Base-by-base conservation (phyloP, 2,888 invertebrate species). In the Rotaria magnacalcarata region DNA sequence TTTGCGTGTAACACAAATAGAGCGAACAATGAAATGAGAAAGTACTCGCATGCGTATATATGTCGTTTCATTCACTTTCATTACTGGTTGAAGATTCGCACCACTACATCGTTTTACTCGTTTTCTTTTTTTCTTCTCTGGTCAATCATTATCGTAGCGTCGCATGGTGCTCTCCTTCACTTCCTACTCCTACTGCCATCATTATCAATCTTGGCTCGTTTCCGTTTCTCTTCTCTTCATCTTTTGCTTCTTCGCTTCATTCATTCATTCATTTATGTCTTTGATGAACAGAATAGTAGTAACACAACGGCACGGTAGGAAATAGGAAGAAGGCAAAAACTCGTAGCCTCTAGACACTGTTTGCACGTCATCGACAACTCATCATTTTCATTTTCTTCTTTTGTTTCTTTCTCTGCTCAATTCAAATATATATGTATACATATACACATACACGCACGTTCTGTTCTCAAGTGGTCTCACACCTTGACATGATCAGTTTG, bases 301-400 rank as follows among this genome's bases (percentile, higher is more conserved):
- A 67, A 67, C 67, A 67, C 67, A 67, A 67, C 67, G 24, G 67
- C 67, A 67, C 67, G 67, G 67, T 67, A 67, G 67, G 67, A 67
- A 67, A 67, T 67, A 27, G 67, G 67, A 67, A 67, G 34, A 67
- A 34, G 27, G 67, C 34, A 67, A 16, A 67, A 67, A 67, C 34
- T 34, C 34, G 2, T 41, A 67, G 27, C 67, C 67, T 67, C 67
- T 67, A 67, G 67, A 34, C 67, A 67, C 34, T 67, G 67, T 34
- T 67, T 67, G 67, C 27, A 67, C 67, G 67, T 67, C 67, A 67
- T 67, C 67, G 34, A 67, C 34, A 16, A 67, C 67, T 67, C 67
- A 67, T 41, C 67, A 67, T 67, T 34, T 19, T 67, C 67, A 67
- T 67, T 67, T 67, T 14, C 14, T 67, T 34, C 34, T 34, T 34